phyloP scores from a whole-genome alignment of 2,113 vertebrate genomes.

The Aegithalos caudatus region DNA sequence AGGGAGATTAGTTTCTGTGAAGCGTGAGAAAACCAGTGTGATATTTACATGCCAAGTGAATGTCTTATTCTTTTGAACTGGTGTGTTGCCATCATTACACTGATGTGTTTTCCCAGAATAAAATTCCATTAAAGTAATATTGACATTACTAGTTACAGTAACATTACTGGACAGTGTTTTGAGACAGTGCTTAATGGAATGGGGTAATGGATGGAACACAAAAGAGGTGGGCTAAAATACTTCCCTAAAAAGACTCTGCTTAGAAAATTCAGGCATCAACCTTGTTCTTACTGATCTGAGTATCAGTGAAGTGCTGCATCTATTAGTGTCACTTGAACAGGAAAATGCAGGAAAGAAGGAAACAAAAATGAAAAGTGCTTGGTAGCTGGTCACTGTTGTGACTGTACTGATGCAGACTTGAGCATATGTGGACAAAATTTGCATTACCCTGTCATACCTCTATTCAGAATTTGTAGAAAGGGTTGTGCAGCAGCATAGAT shows the following conservation, averaged over 20 bases:
- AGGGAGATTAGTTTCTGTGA: not conserved
- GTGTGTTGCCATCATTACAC: not conserved
- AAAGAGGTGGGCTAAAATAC: not conserved
- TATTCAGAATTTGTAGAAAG: not conserved
- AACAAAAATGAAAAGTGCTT: not conserved
- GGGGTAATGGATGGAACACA: not conserved
- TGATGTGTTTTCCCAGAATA: not conserved
- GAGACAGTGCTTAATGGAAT: not conserved
- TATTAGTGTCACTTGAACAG: not conserved
- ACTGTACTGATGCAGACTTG: not conserved
- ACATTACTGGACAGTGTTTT: not conserved
- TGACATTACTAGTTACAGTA: not conserved
- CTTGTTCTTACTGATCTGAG: not conserved
- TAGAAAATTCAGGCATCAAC: not conserved
- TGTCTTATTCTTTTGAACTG: not conserved
- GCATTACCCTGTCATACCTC: not conserved
- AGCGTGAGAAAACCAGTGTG: not conserved
- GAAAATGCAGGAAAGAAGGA: not conserved
- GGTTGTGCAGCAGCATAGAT: not conserved
- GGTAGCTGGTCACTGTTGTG: not conserved
- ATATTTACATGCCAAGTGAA: not conserved
- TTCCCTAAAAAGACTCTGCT: not conserved
- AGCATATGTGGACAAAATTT: rapidly evolving
- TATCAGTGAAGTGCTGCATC: not conserved
- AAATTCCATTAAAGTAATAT: not conserved